Evolutionary conservation across 2,888 invertebrate genomes (phyloP), one percentile per base, ranked within the genome.

Genomic region (Elgonia sp.): DNA sequence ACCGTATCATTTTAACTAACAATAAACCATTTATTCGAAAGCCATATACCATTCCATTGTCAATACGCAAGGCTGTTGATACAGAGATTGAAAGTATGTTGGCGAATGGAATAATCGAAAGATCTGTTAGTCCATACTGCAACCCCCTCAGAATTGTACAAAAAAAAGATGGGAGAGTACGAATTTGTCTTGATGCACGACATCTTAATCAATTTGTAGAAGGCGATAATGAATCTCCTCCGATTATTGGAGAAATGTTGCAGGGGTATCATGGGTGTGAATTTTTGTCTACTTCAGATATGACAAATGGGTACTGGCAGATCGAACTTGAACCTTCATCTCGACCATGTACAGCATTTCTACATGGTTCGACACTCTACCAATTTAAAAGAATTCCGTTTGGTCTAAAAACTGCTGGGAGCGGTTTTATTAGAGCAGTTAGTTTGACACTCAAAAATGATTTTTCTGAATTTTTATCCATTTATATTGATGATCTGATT

Each of bases 111-210:
- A 90, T 93, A 1, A 93, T 93, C 37, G 91, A 91, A 84, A 53
- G 92, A 69, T 91, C 91, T 12, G 83, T 86, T 8, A 92, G 92
- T 40, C 88, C 90, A 0, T 93, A 91, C 85, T 90, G 91, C 16
- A 93, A 93, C 63, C 93, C 93, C 0, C 70, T 93, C 16, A 90
- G 92, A 3, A 91, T 92, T 8, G 92, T 92, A 0, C 55, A 89
- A 53, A 93, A 93, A 77, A 91, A 91, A 60, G 92, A 93, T 75
- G 92, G 92, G 0, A 80, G 88, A 10, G 86, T 93, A 5, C 65
- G 93, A 42, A 89, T 93, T n/a, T 92, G 93, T 86, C 76, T 93
- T 10, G 93, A 93, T 84, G 94, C 93, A 0, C 76, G 93, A 18
- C 80, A 84, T 80, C 57, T 93, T 18, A 93, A 94, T 84, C 85